Percentiles rank a stretch among this genome's conserved stretches.
These are phyloP conservation scores for human DNA, from an alignment of 2,113 vertebrate genomes.

Conservation along the genomic window GRCh38 chr12:31688001-31688500, in stretches of 20 bases:
- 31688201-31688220: no score
- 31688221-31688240: no score
- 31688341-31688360: background rate
- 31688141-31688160: no score
- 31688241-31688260: background rate
- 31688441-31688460: background rate
- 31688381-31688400: background rate
- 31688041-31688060: no score
- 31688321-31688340: background rate
- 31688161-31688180: no score
- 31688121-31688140: no score
- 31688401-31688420: background rate
- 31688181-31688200: no score
- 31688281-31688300: background rate
- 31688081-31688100: no score
- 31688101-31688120: no score
- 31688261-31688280: background rate
- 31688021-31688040: no score
- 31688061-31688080: no score
- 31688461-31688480: background rate
- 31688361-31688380: background rate
- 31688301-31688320: background rate
- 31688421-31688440: background rate
- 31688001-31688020: no score
- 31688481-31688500: background rate